Conservation (phyloP, 2,113 vertebrate genomes). For the Psephotus haematonotus region DNA sequence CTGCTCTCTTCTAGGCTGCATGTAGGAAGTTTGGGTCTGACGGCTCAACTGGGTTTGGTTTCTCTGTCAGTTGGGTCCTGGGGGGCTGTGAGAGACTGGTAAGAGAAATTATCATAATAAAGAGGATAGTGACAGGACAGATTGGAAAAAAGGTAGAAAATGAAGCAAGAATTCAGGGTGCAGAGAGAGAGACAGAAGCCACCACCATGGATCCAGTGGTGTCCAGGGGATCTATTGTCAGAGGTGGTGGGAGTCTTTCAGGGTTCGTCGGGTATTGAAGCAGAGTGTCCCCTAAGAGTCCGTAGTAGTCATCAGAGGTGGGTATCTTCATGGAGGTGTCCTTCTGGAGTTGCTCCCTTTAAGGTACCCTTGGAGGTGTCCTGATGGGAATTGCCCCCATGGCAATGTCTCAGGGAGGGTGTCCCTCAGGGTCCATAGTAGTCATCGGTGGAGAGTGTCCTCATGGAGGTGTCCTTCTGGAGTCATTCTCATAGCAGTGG, state of each 20-base stretch:
- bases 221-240: neutral
- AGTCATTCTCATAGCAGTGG: neutral
- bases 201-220: neutral
- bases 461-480: neutral
- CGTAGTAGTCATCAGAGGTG: neutral
- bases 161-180: neutral
- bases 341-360: neutral
- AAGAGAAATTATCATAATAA: neutral
- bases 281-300: neutral
- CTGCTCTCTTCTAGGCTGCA: neutral
- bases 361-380: neutral
- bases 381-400: neutral
- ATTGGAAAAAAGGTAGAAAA: neutral
- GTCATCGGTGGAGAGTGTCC: too few relatives aligned
- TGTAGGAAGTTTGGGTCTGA: neutral
- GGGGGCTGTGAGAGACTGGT: neutral
- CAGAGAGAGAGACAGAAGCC: neutral
- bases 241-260: neutral
- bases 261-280: neutral
- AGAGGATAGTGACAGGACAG: neutral
- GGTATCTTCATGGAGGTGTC: neutral
- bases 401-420: neutral
- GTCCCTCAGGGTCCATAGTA: neutral
- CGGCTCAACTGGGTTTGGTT: neutral
- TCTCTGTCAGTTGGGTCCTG: fast-evolving